A percentile compares a stretch with the other conserved stretches of the same genome.
Conservation (phyloP, 2,797 vertebrate species). For the Chaetophractus vellerosus region DNA sequence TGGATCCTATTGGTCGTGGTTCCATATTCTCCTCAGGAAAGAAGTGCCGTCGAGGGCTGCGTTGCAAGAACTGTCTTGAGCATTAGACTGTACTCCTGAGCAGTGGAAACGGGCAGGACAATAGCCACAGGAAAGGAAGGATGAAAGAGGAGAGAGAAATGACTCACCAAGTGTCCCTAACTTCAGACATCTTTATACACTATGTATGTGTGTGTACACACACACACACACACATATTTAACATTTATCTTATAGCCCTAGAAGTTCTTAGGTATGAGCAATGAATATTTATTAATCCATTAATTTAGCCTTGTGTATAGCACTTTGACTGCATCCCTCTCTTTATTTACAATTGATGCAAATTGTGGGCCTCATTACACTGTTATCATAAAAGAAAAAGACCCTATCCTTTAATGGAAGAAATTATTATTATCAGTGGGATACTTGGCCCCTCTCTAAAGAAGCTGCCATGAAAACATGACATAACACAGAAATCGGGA, state of each 20-base stretch:
- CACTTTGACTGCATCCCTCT: background rate
- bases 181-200: background rate
- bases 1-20: conserved; percentile 73
- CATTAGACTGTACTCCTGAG: background rate
- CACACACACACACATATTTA: background rate
- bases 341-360: conserved; percentile 66
- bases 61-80: background rate
- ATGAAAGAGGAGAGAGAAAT: background rate
- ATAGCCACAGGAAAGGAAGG: background rate
- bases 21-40: background rate
- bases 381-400: background rate
- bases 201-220: too few relatives aligned
- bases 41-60: background rate
- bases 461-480: background rate
- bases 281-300: conserved; percentile 11
- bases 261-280: conserved; percentile 48
- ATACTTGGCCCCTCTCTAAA: background rate
- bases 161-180: background rate
- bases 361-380: background rate
- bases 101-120: background rate
- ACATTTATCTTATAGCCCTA: conserved; percentile 7
- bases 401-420: background rate
- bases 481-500: background rate
- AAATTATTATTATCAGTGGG: background rate
- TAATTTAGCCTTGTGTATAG: conserved; percentile 8